Base-by-base conservation (phyloP, 2,888 invertebrate species). In the Acrobasis consociella region DNA sequence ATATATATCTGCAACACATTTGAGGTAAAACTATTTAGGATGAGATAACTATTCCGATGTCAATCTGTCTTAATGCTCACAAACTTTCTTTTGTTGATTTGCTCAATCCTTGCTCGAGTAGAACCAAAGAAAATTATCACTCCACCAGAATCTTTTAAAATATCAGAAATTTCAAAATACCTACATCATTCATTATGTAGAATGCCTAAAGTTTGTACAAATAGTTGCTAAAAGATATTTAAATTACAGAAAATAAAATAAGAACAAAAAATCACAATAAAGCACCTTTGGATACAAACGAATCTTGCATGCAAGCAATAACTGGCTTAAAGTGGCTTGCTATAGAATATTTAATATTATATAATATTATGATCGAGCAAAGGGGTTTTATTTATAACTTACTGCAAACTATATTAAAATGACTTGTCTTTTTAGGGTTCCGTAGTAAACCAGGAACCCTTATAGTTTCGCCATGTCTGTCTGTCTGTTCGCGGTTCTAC, bases 241-340 rank as follows among this genome's bases (percentile, higher is more conserved):
- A 46, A 46, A 46, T 46, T 42, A 10, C 5, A 31, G 31, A 31
- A 46, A n/a, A 56, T 13, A 11, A 58, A 58, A 39, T 16, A 15
- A 46, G 2, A 46, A 46, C 10, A 16, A 31, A 52, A 31, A 52
- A 46, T 16, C 42, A 15, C n/a, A 10, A 46, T 17, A 46, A 53
- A 50, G 42, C 59, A 55, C 55, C 60, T 58, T 3, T 46, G 9
- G 46, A 46, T 13, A 46, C 5, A 49, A 46, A 49, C 56, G 10
- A 60, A 56, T 16, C 64, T 66, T 72, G 81, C 81, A 81, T 82
- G 82, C 66, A 69, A 76, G 70, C 66, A 16, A 10, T 38, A 65
- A 70, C 69, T 66, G 65, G 80, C 80, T 79, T 77, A 75, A 76
- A 75, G 74, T 77, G 76, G 80, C 80, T 80, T 80, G 50, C 67